These are phyloP conservation scores for Drosophila anomalipes DNA, from an alignment of 2,888 invertebrate genomes.

Conservation along the genomic window DNA sequence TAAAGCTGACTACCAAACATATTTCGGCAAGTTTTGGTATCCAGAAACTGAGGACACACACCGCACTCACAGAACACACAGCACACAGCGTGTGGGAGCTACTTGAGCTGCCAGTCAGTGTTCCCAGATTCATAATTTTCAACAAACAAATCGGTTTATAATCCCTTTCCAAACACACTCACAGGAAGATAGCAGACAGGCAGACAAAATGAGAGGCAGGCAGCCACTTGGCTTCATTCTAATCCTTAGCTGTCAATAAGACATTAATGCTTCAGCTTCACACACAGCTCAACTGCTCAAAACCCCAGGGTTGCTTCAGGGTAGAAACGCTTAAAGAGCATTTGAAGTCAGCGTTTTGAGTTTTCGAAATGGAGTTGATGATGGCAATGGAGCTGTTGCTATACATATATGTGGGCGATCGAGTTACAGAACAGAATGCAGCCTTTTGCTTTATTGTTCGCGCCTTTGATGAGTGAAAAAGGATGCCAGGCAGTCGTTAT, in stretches of 20 bases:
- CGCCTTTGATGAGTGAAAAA: conserved; percentile 67
- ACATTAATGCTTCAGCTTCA: conserved; percentile 72
- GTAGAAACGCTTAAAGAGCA: conserved; percentile 35
- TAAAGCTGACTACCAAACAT: conserved; percentile 36
- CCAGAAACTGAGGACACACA: conserved; percentile 17
- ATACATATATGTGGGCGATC: conserved; percentile 57
- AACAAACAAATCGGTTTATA: conserved; percentile 79
- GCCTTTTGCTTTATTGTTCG: conserved; percentile 41
- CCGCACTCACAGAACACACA: conserved; percentile 15
- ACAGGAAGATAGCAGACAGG: neutral
- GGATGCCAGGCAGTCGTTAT: conserved; percentile 51
- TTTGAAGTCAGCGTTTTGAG: conserved; percentile 29
- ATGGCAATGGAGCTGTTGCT: conserved; percentile 13
- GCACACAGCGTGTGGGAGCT: conserved; percentile 72
- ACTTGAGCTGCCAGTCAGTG: conserved; percentile 42
- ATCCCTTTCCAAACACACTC: conserved; percentile 74
- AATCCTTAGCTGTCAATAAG: conserved; percentile 78
- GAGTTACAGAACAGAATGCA: conserved; percentile 59
- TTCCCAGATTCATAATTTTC: conserved; percentile 77
- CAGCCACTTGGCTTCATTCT: conserved; percentile 72
- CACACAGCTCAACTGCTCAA: conserved; percentile 56
- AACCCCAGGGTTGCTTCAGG: conserved; percentile 2
- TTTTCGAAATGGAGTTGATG: conserved; percentile 27
- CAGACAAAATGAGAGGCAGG: conserved; percentile 4
- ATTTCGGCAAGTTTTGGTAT: conserved; percentile 46